Conservation (phyloP, 2,797 vertebrate genomes). For the Helostoma temminkii region DNA sequence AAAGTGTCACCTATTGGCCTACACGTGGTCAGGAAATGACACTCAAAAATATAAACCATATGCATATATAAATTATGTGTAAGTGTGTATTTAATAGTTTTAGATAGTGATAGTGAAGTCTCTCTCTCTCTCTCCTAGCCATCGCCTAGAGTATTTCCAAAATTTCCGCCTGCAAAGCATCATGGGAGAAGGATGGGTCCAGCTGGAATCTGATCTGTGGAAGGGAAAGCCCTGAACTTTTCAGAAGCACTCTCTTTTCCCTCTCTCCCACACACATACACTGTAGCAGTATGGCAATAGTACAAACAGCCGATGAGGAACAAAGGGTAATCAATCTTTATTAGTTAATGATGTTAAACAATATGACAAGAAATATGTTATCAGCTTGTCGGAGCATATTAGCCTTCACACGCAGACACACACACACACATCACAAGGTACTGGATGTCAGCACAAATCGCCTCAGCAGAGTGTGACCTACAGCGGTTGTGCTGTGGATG, state of each 20-base stretch:
- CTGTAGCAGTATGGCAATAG: slow-evolving; percentile 17
- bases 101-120: background rate
- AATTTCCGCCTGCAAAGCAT: slow-evolving; percentile 83
- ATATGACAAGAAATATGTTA: slow-evolving; percentile 71
- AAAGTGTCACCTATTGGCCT: background rate
- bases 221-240: slow-evolving; percentile 68
- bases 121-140: slow-evolving; percentile 62
- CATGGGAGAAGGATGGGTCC: slow-evolving; percentile 84
- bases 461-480: slow-evolving; percentile 51
- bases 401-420: slow-evolving; percentile 47
- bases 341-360: slow-evolving; percentile 74
- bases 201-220: slow-evolving; percentile 82
- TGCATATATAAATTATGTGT: background rate
- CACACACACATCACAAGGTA: slow-evolving; percentile 40
- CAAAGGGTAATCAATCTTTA: slow-evolving; percentile 74
- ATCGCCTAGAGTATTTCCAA: slow-evolving; percentile 84
- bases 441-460: slow-evolving; percentile 46
- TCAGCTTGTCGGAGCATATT: slow-evolving; percentile 65
- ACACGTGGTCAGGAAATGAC: background rate
- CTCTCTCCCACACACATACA: slow-evolving; percentile 16
- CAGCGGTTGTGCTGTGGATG: slow-evolving; percentile 30
- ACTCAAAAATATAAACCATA: background rate
- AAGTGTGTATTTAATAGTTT: background rate
- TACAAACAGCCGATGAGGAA: slow-evolving; percentile 57
- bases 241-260: slow-evolving; percentile 7